Evolutionary conservation across 2,888 invertebrate species (phyloP).

Genomic region (Lithophane leautieri): DNA sequence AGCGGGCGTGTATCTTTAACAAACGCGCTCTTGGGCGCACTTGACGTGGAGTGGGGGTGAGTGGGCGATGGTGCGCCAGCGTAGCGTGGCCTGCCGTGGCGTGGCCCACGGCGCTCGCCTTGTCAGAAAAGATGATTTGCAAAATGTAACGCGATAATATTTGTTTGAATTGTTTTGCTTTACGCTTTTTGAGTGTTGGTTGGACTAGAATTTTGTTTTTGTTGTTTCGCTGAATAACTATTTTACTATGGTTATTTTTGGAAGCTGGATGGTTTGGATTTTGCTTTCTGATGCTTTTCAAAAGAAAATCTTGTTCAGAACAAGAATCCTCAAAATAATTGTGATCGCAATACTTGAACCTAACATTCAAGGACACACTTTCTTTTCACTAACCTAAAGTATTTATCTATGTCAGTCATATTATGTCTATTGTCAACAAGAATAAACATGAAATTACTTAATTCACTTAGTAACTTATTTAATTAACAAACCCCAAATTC

Average conservation of each 20-base stretch:
- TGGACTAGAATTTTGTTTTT: slow-evolving; percentile 10
- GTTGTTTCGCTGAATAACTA: background rate
- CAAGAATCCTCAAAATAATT: background rate
- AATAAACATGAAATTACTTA: background rate
- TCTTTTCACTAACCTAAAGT: background rate
- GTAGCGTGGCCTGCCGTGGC: slow-evolving; percentile 52
- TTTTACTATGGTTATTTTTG: background rate
- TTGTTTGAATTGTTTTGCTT: slow-evolving; percentile 45
- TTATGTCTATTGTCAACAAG: background rate
- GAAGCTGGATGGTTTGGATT: background rate
- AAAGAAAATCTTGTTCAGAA: background rate
- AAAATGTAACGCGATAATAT: slow-evolving; percentile 58
- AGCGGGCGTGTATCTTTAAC: slow-evolving; percentile 73
- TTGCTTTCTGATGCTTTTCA: background rate
- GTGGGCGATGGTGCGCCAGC: slow-evolving; percentile 70
- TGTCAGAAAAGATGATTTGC: slow-evolving; percentile 63
- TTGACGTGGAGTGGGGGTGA: slow-evolving; percentile 75
- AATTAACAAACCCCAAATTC: background rate
- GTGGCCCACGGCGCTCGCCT: slow-evolving; percentile 38
- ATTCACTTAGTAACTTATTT: background rate
- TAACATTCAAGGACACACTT: background rate
- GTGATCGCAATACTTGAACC: background rate
- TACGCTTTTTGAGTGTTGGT: slow-evolving; percentile 23
- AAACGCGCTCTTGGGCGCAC: slow-evolving; percentile 73
- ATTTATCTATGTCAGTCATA: too few species aligned